Evolutionary conservation across 2,888 invertebrate species (phyloP).

Genomic region (Empis livida): DNA sequence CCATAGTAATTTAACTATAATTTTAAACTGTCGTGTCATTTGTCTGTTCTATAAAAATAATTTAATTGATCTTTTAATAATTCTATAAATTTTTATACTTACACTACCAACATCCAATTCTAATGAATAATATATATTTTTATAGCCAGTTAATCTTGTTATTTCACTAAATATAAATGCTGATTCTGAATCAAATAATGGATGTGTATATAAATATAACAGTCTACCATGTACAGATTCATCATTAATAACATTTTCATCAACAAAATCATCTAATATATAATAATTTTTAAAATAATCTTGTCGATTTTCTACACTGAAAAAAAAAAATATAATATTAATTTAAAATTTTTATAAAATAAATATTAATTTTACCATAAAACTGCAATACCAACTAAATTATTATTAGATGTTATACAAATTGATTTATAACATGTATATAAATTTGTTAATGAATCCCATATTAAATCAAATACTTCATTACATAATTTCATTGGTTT

Average conservation of each 20-base stretch:
- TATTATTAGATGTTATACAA: too few relatives aligned
- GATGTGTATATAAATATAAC: constrained; percentile 27
- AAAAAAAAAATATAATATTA: too few relatives aligned
- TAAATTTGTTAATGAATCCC: too few relatives aligned
- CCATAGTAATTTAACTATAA: too few relatives aligned
- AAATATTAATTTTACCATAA: too few relatives aligned
- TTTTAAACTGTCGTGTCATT: too few relatives aligned
- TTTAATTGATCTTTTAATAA: too few relatives aligned
- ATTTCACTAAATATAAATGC: constrained; percentile 39
- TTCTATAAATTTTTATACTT: too few relatives aligned
- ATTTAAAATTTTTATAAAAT: too few relatives aligned
- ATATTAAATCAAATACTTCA: neutral
- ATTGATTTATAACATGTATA: too few relatives aligned
- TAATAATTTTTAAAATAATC: constrained; percentile 1
- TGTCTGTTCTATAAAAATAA: too few relatives aligned
- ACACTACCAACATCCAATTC: neutral
- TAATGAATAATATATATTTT: constrained; percentile 32
- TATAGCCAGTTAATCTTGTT: constrained; percentile 34
- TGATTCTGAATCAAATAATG: constrained; percentile 31
- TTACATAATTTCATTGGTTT: neutral
- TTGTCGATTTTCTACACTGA: neutral
- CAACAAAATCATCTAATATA: constrained; percentile 1
- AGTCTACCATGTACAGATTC: constrained; percentile 5
- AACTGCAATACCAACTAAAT: too few relatives aligned
- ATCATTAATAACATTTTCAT: neutral